Evolutionary conservation across 1,140 invertebrate species (phyloP), one percentile per base, ranked within the genome.

Genomic region (Tetraneura akinire): DNA sequence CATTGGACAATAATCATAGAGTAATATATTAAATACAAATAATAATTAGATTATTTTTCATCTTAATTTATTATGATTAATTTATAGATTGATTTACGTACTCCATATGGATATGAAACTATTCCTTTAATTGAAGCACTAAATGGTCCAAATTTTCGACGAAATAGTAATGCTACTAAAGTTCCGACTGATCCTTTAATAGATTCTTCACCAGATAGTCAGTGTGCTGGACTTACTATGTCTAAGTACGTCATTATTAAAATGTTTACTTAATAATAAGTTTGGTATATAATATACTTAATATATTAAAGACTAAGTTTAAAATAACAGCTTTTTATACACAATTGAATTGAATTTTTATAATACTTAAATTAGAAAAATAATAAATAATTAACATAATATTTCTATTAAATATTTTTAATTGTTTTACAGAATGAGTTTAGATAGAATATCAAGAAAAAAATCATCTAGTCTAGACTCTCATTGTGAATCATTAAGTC

Each of bases 81-180:
- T 80, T 32, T 29, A 14, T 73, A 80, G 80, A 66, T 64, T 55
- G 90, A 87, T 86, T 92, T 95, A 85, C 94, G 94, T 85, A 93
- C 98, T 83, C 96, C 96, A 42, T 88, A 91, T 1, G 97, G 97
- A 0, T 98, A 98, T 85, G 95, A 98, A 87, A 91, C 95, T 23
- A 92, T 99, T 60, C 95, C 96, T 0, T 87, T 99, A n/a, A 94
- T 98, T 80, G 98, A 99, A 87, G 97, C 97, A 9, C 87, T 99
- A n/a, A 99, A 99, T 88, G 97, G 97, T 1, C 96, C 96, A 3
- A 90, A 89, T 82, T 88, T 88, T 26, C 87, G 91, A 81, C 51
- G 73, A 53, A 80, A 82, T 45, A 60, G 47, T 68, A 64, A 64
- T 37, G 47, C 70, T 6, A 37, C 55, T 23, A 53, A 73, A 45